Conservation (phyloP, 1,140 invertebrate genomes). For the Pseudomyrmex sp. region DNA sequence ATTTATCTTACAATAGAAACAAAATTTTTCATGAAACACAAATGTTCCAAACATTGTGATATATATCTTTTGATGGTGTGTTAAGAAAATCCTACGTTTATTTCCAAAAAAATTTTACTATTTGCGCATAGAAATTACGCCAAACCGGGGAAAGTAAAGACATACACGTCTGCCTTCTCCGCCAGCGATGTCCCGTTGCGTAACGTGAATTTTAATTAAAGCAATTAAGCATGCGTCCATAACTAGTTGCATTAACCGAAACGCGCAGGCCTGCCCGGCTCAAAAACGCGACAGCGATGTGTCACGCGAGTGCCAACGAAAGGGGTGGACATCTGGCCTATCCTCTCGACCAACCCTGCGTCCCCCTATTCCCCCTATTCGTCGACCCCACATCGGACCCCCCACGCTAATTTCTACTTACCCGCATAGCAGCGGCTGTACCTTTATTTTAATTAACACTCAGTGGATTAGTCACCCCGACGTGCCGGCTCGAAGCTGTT, state of each 20-base stretch:
- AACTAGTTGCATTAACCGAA: conserved; percentile 76
- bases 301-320: conserved; percentile 64
- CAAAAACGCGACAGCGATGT: conserved; percentile 76
- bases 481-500: conserved; percentile 44
- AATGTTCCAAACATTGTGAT: too few species aligned
- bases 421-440: conserved; percentile 47
- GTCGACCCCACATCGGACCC: conserved; percentile 31
- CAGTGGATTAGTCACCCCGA: conserved; percentile 64
- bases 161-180: conserved; percentile 9
- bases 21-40: too few species aligned
- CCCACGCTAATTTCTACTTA: conserved; percentile 68
- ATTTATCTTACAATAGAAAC: too few species aligned
- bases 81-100: too few species aligned
- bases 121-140: not conserved
- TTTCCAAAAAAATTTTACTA: not conserved
- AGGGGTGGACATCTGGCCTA: conserved; percentile 57
- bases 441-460: conserved; percentile 70
- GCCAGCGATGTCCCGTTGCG: conserved; percentile 69
- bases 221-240: conserved; percentile 81
- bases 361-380: not conserved
- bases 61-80: too few species aligned
- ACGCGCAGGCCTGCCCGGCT: conserved; percentile 72
- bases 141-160: not conserved
- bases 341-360: conserved; percentile 17
- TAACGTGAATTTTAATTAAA: conserved; percentile 82